Evolutionary conservation across 2,113 vertebrate species (phyloP).

Genomic region (Chloebia gouldiae): DNA sequence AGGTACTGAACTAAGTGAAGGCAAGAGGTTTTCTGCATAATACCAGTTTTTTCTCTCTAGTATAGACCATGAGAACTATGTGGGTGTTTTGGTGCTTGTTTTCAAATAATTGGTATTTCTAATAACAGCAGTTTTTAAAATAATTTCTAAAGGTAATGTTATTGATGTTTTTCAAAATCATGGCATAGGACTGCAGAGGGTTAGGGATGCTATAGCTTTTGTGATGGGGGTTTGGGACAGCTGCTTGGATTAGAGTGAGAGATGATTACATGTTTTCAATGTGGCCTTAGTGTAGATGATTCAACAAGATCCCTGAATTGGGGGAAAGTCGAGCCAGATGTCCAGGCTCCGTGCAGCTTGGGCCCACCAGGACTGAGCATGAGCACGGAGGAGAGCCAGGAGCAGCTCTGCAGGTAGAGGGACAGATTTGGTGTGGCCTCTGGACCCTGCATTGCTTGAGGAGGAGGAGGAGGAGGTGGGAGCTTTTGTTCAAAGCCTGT

Average conservation of each 20-base stretch:
- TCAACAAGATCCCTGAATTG: neutral
- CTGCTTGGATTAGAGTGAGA: neutral
- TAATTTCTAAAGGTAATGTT: neutral
- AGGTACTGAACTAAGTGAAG: neutral
- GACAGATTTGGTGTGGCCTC: no score
- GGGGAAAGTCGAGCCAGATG: fast-evolving
- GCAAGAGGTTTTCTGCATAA: neutral
- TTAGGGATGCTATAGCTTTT: neutral
- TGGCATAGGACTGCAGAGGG: neutral
- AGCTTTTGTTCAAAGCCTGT: neutral
- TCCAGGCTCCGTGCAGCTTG: fast-evolving
- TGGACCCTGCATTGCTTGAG: neutral
- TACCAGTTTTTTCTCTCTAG: neutral
- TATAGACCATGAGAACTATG: neutral
- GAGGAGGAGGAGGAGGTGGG: neutral
- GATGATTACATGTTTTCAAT: neutral
- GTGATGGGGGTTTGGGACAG: neutral
- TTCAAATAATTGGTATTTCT: neutral
- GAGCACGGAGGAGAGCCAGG: neutral
- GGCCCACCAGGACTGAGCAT: neutral
- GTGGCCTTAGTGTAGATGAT: neutral
- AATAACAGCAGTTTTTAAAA: neutral
- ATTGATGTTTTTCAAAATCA: neutral
- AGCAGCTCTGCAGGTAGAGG: neutral
- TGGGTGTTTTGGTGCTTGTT: neutral